Evolutionary conservation across 2,888 invertebrate genomes (phyloP).

Genomic region (Pristionchus japonicus): DNA sequence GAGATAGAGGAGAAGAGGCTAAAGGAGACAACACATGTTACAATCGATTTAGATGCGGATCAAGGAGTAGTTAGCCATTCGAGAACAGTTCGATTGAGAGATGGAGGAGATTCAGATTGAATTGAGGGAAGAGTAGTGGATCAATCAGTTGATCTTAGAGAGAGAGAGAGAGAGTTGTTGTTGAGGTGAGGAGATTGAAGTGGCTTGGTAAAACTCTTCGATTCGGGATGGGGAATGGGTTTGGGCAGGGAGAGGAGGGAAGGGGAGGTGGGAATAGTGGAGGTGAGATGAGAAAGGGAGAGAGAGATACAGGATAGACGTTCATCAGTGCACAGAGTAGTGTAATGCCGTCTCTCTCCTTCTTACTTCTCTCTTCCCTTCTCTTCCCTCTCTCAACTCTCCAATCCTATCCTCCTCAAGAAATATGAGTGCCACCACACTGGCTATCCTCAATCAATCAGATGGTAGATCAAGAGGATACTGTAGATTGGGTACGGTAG

Average conservation of each 20-base stretch:
- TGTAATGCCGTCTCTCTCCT: slow-evolving; percentile 36
- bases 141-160: neutral
- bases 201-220: neutral
- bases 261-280: neutral
- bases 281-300: slow-evolving; percentile 27
- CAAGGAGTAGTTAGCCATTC: neutral
- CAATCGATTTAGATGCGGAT: slow-evolving; percentile 14
- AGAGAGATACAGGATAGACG: slow-evolving; percentile 37
- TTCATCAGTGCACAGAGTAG: slow-evolving; percentile 15
- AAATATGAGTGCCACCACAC: slow-evolving; percentile 25
- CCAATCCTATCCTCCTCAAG: neutral
- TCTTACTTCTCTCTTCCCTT: neutral
- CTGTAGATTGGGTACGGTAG: slow-evolving; percentile 4
- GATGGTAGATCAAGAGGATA: neutral
- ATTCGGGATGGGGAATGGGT: slow-evolving; percentile 19
- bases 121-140: neutral
- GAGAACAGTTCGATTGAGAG: neutral
- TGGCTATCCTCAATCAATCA: neutral
- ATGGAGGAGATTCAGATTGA: neutral
- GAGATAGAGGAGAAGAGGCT: neutral
- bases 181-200: neutral
- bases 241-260: neutral
- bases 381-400: neutral
- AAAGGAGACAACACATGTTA: slow-evolving; percentile 14
- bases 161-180: neutral